Base-by-base conservation (phyloP, 2,113 vertebrate species). In the Chelonoidis abingdonii region DNA sequence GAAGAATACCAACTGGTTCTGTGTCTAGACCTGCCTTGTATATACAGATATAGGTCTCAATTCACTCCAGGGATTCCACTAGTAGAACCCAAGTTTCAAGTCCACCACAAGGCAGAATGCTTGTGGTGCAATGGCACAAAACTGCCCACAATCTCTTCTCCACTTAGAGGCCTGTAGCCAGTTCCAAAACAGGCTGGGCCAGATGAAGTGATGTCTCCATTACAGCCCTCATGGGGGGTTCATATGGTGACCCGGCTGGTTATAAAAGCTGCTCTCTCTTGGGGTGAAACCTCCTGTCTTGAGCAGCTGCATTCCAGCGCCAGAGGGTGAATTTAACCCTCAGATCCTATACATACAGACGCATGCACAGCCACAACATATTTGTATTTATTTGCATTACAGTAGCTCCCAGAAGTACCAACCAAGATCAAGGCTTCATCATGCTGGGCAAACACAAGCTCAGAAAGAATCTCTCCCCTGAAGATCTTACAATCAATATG, bases 171-270 rank as follows among this genome's bases (percentile, higher is more conserved):
- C 0, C 5, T 14, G 5, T 31, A 82, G 38, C 62, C 80, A 92
- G 57, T 86, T 90, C 38, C 86, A 80, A 8, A 69, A 9, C 8
- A 16, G 53, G 22, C 69, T 84, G 41, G 25, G 31, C 84, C 13
- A 44, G 16, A 3, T 10, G 8, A 11, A 21, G 57, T 53, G 49
- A 21, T 11, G 11, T 83, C 44, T n/a, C 2, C 29, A 50, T 13
- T 31, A 0, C 35, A 22, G 1, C 53, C 12, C 57, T 80, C 44
- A 4, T n/a, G 29, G 16, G 47, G 80, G 38, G 75, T 7, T 81
- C 35, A 1, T 0, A 2, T 1, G 12, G 4, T 38, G 88, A 22
- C 38, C 27, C 3, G 38, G n/a, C 4, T 1, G 1, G 31, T 13
- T 50, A 4, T 0, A 49, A 84, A 89, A 57, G 41, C 76, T 81